Conservation (phyloP, 2,113 vertebrate genomes). For the Sapayoa aenigma region DNA sequence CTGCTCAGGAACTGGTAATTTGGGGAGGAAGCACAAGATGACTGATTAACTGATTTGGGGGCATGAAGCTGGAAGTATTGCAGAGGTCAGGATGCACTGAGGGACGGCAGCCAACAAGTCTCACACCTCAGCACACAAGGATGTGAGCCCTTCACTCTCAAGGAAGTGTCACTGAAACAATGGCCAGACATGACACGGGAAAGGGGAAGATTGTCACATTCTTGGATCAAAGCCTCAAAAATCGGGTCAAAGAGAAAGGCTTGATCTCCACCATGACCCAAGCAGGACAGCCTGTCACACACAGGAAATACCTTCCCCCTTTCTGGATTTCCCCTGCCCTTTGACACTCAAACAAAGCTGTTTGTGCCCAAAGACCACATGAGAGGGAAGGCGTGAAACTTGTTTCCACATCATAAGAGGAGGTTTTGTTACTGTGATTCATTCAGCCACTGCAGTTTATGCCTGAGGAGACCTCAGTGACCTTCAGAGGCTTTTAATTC, state of each 20-base stretch:
- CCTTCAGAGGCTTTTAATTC: background rate
- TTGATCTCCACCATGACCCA: background rate
- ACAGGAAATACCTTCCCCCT: constrained; percentile 1
- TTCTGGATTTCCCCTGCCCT: background rate
- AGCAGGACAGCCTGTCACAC: background rate
- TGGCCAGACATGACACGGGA: background rate
- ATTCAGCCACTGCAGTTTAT: background rate
- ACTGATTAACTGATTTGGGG: background rate
- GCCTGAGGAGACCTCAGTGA: background rate
- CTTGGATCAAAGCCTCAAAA: background rate
- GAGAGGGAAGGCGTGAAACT: background rate
- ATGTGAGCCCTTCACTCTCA: background rate
- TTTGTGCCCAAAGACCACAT: background rate
- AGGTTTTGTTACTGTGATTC: background rate
- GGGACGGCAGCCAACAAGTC: background rate
- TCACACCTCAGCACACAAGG: background rate
- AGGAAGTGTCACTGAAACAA: background rate
- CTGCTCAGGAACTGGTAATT: background rate
- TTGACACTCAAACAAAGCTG: constrained; percentile 17
- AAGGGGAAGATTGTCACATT: background rate
- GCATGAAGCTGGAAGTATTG: background rate
- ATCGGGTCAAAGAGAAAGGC: background rate
- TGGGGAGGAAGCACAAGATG: background rate
- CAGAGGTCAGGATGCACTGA: background rate
- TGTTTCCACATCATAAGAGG: background rate